These are phyloP conservation scores for Etheostoma perlongum DNA, from an alignment of 2,797 vertebrate species.

Conservation along the genomic window DNA sequence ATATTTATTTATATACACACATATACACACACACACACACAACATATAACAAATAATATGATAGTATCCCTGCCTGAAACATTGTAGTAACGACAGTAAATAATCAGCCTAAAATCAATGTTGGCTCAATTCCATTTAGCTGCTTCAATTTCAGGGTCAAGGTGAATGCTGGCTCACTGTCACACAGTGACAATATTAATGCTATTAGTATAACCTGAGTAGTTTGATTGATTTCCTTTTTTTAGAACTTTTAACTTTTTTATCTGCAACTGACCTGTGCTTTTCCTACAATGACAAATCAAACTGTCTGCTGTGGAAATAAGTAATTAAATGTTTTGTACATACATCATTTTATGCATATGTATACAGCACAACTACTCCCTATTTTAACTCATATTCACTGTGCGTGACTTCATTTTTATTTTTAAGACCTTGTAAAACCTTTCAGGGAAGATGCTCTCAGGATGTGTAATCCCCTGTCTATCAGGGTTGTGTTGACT, in stretches of 20 bases:
- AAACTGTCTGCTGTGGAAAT: conserved; percentile 2
- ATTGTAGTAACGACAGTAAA: not conserved
- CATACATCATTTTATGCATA: not conserved
- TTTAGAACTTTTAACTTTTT: too few relatives aligned
- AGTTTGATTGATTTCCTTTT: too few relatives aligned
- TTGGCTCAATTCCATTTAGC: conserved; percentile 14
- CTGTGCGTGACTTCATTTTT: not conserved
- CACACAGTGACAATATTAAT: conserved; percentile 12
- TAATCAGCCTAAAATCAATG: conserved; percentile 2
- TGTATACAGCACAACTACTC: not conserved
- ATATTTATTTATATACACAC: too few relatives aligned
- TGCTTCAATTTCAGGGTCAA: not conserved
- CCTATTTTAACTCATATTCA: not conserved
- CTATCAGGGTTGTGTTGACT: conserved; percentile 22
- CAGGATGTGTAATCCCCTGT: conserved; percentile 12
- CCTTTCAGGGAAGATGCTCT: conserved; percentile 10
- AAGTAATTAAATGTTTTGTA: not conserved
- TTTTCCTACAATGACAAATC: not conserved
- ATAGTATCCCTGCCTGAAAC: not conserved
- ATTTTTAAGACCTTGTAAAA: conserved; percentile 12
- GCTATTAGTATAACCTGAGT: not conserved
- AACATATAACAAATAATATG: too few relatives aligned
- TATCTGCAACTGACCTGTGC: not conserved
- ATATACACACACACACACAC: too few relatives aligned
- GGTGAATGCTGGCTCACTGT: not conserved